These are phyloP conservation scores for Python bivittatus DNA, from an alignment of 2,113 vertebrate genomes.

Conservation along the genomic window DNA sequence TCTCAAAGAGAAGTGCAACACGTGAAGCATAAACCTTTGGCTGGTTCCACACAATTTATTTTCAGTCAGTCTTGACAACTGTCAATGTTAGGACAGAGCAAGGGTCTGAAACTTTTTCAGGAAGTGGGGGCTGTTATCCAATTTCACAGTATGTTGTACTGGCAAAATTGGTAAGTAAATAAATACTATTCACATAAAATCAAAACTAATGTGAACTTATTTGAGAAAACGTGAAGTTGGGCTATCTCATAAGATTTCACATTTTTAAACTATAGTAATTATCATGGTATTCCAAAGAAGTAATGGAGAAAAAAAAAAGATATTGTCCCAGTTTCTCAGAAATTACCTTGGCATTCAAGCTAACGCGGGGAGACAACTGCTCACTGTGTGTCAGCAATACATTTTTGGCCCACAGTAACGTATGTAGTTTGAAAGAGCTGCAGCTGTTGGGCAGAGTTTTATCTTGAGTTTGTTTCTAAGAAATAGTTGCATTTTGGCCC, in stretches of 20 bases:
- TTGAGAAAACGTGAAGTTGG: not conserved
- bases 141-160: not conserved
- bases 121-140: not conserved
- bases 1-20: not conserved
- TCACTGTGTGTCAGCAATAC: not conserved
- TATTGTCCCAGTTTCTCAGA: not conserved
- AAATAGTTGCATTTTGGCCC: too few species aligned
- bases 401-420: not conserved
- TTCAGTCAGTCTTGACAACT: not conserved
- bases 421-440: not conserved
- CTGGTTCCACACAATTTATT: not conserved
- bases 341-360: not conserved
- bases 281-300: not conserved
- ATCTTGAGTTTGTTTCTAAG: not conserved
- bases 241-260: not conserved
- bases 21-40: not conserved
- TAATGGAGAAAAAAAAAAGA: not conserved
- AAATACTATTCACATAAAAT: not conserved
- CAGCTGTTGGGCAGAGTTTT: not conserved
- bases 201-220: not conserved
- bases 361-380: not conserved
- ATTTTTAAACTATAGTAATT: not conserved
- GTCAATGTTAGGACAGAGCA: not conserved
- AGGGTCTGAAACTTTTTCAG: not conserved
- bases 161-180: not conserved